phyloP scores from a whole-genome alignment of 2,888 invertebrate genomes.

The Ethmia dodecea region DNA sequence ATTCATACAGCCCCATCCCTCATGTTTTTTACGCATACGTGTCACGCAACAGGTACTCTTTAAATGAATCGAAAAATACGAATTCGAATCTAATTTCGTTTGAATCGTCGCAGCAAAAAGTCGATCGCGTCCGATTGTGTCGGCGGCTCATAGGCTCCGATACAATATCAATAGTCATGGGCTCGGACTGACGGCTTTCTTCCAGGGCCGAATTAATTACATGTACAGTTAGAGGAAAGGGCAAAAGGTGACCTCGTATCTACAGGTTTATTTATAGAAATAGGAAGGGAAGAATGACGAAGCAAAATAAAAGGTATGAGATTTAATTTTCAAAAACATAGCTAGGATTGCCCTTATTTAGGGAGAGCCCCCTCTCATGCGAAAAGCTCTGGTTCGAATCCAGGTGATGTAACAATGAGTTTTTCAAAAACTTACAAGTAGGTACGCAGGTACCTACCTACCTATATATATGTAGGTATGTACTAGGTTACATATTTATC shows the following conservation, averaged over 20 bases:
- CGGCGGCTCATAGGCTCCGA: conserved; percentile 54
- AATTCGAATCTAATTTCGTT: conserved; percentile 67
- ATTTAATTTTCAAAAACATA: too few relatives aligned
- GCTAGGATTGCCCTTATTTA: too few relatives aligned
- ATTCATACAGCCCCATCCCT: not conserved
- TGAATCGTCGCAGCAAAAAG: conserved; percentile 61
- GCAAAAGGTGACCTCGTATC: conserved; percentile 51
- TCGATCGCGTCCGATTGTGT: conserved; percentile 57
- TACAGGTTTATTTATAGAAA: too few relatives aligned
- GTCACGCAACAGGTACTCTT: conserved; percentile 17
- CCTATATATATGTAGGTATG: too few relatives aligned
- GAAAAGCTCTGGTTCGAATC: too few relatives aligned
- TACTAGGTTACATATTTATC: too few relatives aligned
- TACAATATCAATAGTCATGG: conserved; percentile 70
- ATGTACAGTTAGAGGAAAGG: conserved; percentile 43
- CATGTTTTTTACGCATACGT: conserved; percentile 17
- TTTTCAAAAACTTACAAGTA: too few relatives aligned
- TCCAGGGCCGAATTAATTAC: conserved; percentile 60
- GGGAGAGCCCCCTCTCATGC: too few relatives aligned
- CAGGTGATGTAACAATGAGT: too few relatives aligned
- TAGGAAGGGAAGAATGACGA: not conserved
- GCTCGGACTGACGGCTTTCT: conserved; percentile 36
- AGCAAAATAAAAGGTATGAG: too few relatives aligned
- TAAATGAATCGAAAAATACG: conserved; percentile 38
- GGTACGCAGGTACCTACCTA: too few relatives aligned